Conservation (phyloP, 2,113 vertebrate genomes). For the Emydocephalus ijimae region DNA sequence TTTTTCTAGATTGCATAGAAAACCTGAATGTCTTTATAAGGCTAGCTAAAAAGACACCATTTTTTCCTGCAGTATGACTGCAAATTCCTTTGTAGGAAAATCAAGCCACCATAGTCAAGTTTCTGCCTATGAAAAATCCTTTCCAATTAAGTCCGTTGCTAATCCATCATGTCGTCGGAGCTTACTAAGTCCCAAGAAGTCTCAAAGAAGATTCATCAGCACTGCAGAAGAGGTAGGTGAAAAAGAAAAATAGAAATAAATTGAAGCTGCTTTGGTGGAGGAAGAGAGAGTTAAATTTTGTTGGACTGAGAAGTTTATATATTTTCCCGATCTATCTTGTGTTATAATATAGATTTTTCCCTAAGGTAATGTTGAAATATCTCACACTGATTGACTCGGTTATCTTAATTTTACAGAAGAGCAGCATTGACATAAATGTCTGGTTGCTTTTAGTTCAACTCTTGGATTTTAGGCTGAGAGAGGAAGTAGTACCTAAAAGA, state of each 20-base stretch:
- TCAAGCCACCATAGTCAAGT: conserved; percentile 64
- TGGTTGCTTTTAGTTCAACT: background rate
- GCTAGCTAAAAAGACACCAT: background rate
- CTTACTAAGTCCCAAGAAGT: conserved; percentile 73
- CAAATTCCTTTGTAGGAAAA: conserved; percentile 64
- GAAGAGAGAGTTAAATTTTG: background rate
- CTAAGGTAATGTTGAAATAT: background rate
- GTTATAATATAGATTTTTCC: background rate
- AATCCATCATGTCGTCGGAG: conserved; percentile 70
- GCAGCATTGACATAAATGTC: background rate
- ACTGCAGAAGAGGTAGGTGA: conserved; percentile 72
- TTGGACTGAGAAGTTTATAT: background rate
- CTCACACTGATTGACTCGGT: background rate
- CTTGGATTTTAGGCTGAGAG: background rate
- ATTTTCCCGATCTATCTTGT: background rate
- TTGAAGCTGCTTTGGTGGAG: background rate
- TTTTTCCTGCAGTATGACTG: conserved; percentile 54
- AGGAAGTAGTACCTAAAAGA: background rate
- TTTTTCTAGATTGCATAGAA: background rate
- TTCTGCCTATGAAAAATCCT: conserved; percentile 69
- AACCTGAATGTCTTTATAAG: background rate
- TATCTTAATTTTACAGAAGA: background rate
- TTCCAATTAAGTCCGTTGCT: conserved; percentile 69
- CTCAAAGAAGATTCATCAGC: conserved; percentile 66
- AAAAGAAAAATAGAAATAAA: background rate